Evolutionary conservation across 2,888 invertebrate genomes (phyloP), one percentile per base, ranked within the genome.

Genomic region (Chymomyza fuscimana): DNA sequence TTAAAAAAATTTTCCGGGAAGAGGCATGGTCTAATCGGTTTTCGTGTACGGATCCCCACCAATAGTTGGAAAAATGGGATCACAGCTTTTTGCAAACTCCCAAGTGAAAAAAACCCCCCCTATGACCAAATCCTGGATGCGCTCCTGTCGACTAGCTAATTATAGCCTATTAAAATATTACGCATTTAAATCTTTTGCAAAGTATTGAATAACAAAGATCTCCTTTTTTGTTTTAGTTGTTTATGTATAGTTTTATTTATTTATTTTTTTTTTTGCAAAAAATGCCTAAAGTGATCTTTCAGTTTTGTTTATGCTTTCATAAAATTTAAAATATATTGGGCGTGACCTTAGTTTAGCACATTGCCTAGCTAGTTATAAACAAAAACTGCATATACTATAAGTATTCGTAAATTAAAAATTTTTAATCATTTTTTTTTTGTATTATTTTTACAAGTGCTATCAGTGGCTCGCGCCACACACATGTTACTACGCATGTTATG

Each of bases 391-490:
- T 65, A 32, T 60, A 16, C 25, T 59, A 46, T 25, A 59, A 22
- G 16, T 12, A 25, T 60, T 29, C 19, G 51, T 22, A 29, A n/a
- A 50, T 46, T 58, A 3, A 25, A 25, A 25, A 4, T 56, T 19
- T n/a, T n/a, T n/a, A 29, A 40, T 67, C 51, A 61, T 59, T 66
- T 51, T 66, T 67, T 60, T 75, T n/a, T n/a, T n/a, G n/a, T 72
- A 59, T 54, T 36, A 5, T 58, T 9, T 40, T 29, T 15, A 1
- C 62, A 19, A 60, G 22, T 64, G 72, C 77, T 86, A 82, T 83
- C 84, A 77, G 40, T 50, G 79, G 76, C 87, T 83, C 74, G 80
- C 78, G 87, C 80, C 87, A 81, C 71, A 78, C 87, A 84, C 73
- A 86, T 81, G 82, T 71, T 70, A 64, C 63, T 70, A 64, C 58